Conservation (phyloP, 2,888 invertebrate genomes). For the Lasioglossum oenotherae region DNA sequence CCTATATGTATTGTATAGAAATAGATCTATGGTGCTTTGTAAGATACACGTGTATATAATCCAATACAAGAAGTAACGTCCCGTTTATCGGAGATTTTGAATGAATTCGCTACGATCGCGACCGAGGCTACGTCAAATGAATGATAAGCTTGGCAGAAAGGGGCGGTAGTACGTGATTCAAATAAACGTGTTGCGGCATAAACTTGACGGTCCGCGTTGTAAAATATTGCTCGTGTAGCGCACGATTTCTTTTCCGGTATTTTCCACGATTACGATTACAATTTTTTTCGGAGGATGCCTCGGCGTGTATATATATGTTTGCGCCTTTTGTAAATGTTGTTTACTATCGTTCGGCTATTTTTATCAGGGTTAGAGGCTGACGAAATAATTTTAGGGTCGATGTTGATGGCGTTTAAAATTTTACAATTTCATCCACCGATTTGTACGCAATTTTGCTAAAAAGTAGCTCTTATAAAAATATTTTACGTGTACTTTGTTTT, state of each 20-base stretch:
- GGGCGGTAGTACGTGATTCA: neutral
- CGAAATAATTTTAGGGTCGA: neutral
- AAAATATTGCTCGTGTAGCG: neutral
- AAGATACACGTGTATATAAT: constrained; percentile 73
- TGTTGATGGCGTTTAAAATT: neutral
- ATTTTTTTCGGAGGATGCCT: neutral
- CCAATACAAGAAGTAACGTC: constrained; percentile 31
- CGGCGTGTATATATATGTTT: neutral
- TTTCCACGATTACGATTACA: neutral
- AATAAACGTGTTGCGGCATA: neutral
- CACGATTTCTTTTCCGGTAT: neutral
- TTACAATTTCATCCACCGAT: neutral
- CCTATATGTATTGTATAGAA: constrained; percentile 68
- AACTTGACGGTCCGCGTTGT: neutral
- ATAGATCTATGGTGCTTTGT: constrained; percentile 78
- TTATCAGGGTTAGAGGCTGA: neutral
- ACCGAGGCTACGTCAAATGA: neutral
- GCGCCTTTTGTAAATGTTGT: constrained; percentile 5
- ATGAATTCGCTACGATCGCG: neutral
- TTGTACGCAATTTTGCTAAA: neutral
- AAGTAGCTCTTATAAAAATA: neutral
- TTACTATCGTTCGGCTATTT: neutral
- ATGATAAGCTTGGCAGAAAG: neutral
- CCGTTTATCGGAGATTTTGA: neutral
- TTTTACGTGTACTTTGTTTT: neutral